These are phyloP conservation scores for Thelaira solivaga DNA, from an alignment of 2,888 invertebrate species.

Conservation along the genomic window DNA sequence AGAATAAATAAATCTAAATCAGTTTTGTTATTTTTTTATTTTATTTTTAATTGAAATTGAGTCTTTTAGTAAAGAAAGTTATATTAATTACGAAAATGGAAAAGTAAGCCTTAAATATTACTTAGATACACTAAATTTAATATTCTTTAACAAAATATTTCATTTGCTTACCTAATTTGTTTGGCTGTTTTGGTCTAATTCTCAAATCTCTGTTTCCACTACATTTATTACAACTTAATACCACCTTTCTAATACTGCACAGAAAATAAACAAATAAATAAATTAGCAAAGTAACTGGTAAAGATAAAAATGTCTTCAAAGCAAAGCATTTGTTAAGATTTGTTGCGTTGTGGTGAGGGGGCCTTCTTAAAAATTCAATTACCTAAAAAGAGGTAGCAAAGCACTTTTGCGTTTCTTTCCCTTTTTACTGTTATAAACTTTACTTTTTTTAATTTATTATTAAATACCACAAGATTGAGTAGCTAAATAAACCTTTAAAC, in stretches of 20 bases:
- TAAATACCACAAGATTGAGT: slow-evolving; percentile 61
- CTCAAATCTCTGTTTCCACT: slow-evolving; percentile 47
- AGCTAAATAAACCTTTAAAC: slow-evolving; percentile 48
- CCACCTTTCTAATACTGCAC: not conserved
- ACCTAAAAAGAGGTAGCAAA: slow-evolving; percentile 56
- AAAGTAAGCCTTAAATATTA: too few species aligned
- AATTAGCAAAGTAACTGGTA: not conserved
- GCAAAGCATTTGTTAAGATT: not conserved
- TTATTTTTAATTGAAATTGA: too few species aligned
- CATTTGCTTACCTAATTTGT: not conserved
- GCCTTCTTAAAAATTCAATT: slow-evolving; percentile 54
- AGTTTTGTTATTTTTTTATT: too few species aligned
- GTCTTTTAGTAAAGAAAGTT: too few species aligned
- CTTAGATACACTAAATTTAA: not conserved
- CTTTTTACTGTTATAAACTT: not conserved
- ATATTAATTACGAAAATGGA: too few species aligned
- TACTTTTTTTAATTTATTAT: not conserved
- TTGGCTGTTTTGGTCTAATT: not conserved
- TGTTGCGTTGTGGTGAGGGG: slow-evolving; percentile 17
- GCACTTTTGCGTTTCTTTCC: not conserved
- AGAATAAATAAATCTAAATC: too few species aligned
- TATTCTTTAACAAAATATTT: slow-evolving; percentile 7
- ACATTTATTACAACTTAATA: slow-evolving; percentile 45
- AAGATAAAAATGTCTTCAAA: not conserved
- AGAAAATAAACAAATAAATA: too few species aligned